Base-by-base conservation (phyloP, 2,797 vertebrate species). In the Spea hammondii region DNA sequence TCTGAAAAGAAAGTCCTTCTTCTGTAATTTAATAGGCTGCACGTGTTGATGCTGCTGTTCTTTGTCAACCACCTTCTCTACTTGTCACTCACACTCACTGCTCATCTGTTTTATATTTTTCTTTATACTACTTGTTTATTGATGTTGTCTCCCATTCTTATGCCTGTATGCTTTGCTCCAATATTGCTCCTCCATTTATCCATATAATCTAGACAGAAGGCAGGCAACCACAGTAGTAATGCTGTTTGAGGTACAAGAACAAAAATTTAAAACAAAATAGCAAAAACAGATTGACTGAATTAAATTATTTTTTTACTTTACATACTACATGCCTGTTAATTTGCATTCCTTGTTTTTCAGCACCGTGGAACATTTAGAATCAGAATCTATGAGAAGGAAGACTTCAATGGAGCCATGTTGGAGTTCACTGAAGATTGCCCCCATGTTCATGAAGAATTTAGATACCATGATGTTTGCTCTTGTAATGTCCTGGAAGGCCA, bases 391-490 rank as follows among this genome's bases (percentile, higher is more conserved):
- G 76, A 82, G 44, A 79, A 78, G 45, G 80, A 82, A 65, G 64
- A 82, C 53, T 74, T 70, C 12, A 60, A n/a, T n/a, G 76, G 80
- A 10, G 71, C 77, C 53, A 82, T 79, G 80, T 48, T 71, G 47
- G 80, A 82, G 72, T 76, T 82, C 9, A 75, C 72, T 9, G 72
- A 82, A 65, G 80, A 82, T 5, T 72, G 72, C 51, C 60, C 80
- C 0, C 62, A 70, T 17, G 44, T 82, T 45, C 76, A 74, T 44
- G 80, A 82, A n/a, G 69, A 72, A 54, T 74, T 82, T n/a, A 70
- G 68, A 47, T n/a, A 65, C 17, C 51, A 8, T 44, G 72, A 79
- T 5, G 67, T 82, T 44, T 45, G 17, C 7, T 79, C 76, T 14
- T 82, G 79, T 13, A 69, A 54, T 17, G 75, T 82, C 11, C 45